A percentile compares a stretch with the other conserved stretches of the same genome.
Evolutionary conservation across 2,888 invertebrate species (phyloP).

Genomic region (Apoderus coryli): DNA sequence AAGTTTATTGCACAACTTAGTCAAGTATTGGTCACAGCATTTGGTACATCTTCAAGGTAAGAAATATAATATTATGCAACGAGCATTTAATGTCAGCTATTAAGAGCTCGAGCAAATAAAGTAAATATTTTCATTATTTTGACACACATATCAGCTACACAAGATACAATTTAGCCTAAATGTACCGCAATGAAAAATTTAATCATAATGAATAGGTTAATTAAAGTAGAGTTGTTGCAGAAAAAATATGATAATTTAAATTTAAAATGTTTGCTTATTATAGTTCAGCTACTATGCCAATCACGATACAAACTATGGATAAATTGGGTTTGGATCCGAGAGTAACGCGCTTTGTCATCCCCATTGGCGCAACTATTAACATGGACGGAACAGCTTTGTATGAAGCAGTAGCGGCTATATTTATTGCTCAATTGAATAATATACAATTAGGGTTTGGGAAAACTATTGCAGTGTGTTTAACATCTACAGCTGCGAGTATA

Average conservation of each 20-base stretch:
- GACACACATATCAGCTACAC: neutral
- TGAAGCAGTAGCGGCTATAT: slow-evolving; percentile 95
- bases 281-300: slow-evolving; percentile 88
- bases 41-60: slow-evolving; percentile 86
- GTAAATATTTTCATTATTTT: slow-evolving; percentile 2
- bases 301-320: slow-evolving; percentile 61
- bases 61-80: too few species aligned
- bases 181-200: too few species aligned
- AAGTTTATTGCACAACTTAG: slow-evolving; percentile 68
- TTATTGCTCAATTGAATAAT: slow-evolving; percentile 85
- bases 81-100: too few species aligned
- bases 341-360: slow-evolving; percentile 88
- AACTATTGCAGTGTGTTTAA: slow-evolving; percentile 76
- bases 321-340: slow-evolving; percentile 81
- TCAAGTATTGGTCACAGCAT: slow-evolving; percentile 88
- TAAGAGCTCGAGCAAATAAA: too few species aligned
- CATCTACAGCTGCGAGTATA: slow-evolving; percentile 92
- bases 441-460: slow-evolving; percentile 73
- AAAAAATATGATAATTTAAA: too few species aligned
- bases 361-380: slow-evolving; percentile 95
- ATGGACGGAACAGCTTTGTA: slow-evolving; percentile 97
- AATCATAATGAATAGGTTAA: too few species aligned
- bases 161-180: slow-evolving; percentile 1
- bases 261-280: too few species aligned
- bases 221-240: too few species aligned